A percentile compares a stretch with the other conserved stretches of the same genome.
These are phyloP conservation scores for Drosophila atripex DNA, from an alignment of 2,888 invertebrate genomes.

Conservation along the genomic window DNA sequence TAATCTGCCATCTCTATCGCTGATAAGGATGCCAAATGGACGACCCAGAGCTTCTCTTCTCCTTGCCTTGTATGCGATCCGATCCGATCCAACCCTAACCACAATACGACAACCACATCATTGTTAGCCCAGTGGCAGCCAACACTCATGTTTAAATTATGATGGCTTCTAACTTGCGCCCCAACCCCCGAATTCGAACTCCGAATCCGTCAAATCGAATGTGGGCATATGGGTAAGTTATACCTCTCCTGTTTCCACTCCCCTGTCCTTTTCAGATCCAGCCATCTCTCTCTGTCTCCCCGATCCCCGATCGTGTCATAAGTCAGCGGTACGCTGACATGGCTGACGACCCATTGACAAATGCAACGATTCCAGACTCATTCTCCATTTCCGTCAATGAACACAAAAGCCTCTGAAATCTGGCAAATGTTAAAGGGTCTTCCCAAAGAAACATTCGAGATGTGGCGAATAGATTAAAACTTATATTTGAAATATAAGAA, in stretches of 20 bases:
- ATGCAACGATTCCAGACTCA: slow-evolving; percentile 43
- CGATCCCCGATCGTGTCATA: slow-evolving; percentile 46
- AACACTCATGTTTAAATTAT: slow-evolving; percentile 81
- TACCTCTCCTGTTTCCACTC: not conserved
- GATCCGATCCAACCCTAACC: slow-evolving; percentile 33
- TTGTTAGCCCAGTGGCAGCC: slow-evolving; percentile 70
- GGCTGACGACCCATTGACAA: slow-evolving; percentile 56
- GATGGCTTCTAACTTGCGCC: slow-evolving; percentile 79
- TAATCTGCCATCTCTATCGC: slow-evolving; percentile 80
- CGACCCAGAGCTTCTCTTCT: slow-evolving; percentile 55
- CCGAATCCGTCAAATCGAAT: slow-evolving; percentile 40
- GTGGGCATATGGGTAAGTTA: slow-evolving; percentile 61
- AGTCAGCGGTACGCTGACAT: slow-evolving; percentile 54
- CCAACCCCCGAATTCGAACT: slow-evolving; percentile 16
- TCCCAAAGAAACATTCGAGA: not conserved
- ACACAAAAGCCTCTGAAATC: slow-evolving; percentile 22
- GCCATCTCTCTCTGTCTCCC: not conserved
- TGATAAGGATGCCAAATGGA: slow-evolving; percentile 71
- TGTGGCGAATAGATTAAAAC: slow-evolving; percentile 10
- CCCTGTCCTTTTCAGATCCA: not conserved
- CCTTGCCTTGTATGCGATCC: slow-evolving; percentile 17
- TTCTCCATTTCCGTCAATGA: slow-evolving; percentile 12
- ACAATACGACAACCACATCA: slow-evolving; percentile 46
- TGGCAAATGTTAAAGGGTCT: slow-evolving; percentile 22
- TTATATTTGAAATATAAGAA: not conserved